phyloP scores from a whole-genome alignment of 2,888 invertebrate genomes.

The Pogonocherus hispidulus region DNA sequence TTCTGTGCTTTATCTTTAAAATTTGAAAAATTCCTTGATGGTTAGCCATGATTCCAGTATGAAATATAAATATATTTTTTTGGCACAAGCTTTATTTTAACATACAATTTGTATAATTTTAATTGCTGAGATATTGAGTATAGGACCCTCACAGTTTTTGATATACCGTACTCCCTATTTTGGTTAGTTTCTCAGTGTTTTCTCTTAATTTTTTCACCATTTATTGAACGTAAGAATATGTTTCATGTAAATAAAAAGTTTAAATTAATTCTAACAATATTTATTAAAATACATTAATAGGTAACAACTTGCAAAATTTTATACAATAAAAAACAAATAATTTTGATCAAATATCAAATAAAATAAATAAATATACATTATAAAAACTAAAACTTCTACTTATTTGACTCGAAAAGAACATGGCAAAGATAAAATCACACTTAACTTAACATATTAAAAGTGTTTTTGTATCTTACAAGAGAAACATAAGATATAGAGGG shows the following conservation, averaged over 20 bases:
- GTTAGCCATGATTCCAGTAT: too few species aligned
- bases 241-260: constrained; percentile 4
- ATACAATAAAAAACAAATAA: constrained; percentile 10
- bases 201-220: not conserved
- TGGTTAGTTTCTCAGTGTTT: too few species aligned
- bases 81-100: too few species aligned
- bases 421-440: constrained; percentile 15
- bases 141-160: too few species aligned
- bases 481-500: constrained; percentile 19
- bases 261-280: constrained; percentile 33
- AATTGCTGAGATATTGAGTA: too few species aligned
- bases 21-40: too few species aligned
- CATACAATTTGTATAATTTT: too few species aligned
- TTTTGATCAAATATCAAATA: constrained; percentile 4
- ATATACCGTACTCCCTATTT: too few species aligned
- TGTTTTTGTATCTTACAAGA: constrained; percentile 13
- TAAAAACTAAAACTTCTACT: constrained; percentile 7
- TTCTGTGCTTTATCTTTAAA: too few species aligned
- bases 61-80: too few species aligned
- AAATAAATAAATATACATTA: constrained; percentile 6
- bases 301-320: constrained; percentile 32
- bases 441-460: constrained; percentile 1
- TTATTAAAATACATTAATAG: constrained; percentile 35
- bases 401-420: too few species aligned
- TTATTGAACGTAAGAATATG: too few species aligned